Conservation (phyloP, 2,888 invertebrate genomes). For the Agonopterix subpropinquella region DNA sequence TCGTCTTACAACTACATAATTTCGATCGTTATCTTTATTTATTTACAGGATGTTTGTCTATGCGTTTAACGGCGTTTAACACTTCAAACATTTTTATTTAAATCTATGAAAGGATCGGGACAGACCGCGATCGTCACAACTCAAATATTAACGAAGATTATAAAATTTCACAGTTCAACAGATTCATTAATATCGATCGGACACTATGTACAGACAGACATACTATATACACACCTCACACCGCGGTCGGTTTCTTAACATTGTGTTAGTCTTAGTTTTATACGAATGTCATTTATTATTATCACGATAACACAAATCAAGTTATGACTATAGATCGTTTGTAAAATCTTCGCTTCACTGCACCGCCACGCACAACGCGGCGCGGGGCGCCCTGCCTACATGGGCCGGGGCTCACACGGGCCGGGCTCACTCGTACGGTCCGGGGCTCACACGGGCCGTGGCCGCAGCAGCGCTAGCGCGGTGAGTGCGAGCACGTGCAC, state of each 20-base stretch:
- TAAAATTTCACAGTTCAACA: slow-evolving; percentile 7
- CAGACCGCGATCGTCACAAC: background rate
- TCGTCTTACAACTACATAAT: too few species aligned
- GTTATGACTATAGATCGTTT: background rate
- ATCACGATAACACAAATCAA: too few species aligned
- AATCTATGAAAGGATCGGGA: too few species aligned
- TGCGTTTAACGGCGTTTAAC: too few species aligned
- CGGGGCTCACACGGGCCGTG: background rate
- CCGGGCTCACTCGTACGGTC: background rate
- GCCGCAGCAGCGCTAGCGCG: slow-evolving; percentile 6
- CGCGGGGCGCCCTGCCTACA: background rate
- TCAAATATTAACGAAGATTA: slow-evolving; percentile 8
- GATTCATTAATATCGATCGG: slow-evolving; percentile 4
- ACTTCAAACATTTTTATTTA: too few species aligned
- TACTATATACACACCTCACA: too few species aligned
- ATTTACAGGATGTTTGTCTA: too few species aligned
- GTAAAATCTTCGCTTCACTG: background rate
- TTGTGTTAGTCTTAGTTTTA: background rate
- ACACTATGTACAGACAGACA: too few species aligned
- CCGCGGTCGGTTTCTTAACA: background rate
- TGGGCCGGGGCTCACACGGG: slow-evolving; percentile 1
- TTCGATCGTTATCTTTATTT: too few species aligned
- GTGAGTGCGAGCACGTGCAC: slow-evolving; percentile 5
- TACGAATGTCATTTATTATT: background rate
- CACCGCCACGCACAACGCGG: background rate